These are phyloP conservation scores for Saimiri boliviensis DNA, from an alignment of 2,113 vertebrate genomes.

Conservation along the genomic window DNA sequence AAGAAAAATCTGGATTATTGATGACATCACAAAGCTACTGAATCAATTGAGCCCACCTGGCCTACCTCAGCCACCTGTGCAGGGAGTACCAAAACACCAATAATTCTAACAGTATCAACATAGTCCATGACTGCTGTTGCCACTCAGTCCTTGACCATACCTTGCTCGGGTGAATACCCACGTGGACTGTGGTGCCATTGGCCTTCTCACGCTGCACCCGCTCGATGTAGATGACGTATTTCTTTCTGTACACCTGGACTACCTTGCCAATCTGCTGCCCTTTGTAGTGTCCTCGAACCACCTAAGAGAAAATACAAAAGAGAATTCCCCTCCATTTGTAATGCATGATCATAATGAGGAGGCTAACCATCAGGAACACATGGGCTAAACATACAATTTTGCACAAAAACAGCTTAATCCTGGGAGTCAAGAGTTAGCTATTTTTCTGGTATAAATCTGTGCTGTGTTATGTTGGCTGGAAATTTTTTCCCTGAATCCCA, in stretches of 20 bases:
- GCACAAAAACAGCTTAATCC: not conserved
- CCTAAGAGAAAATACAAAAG: slow-evolving; percentile 78
- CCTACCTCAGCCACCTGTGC: not conserved
- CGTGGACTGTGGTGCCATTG: slow-evolving; percentile 94
- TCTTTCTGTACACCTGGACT: slow-evolving; percentile 96
- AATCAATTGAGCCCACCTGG: not conserved
- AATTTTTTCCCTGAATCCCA: not conserved
- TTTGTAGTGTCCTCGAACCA: slow-evolving; percentile 95
- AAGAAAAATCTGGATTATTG: not conserved
- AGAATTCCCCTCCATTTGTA: not conserved
- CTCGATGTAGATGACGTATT: slow-evolving; percentile 96
- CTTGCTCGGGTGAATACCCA: slow-evolving; percentile 97
- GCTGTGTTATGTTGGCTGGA: not conserved
- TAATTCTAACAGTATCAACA: accelerated
- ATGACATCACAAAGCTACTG: not conserved
- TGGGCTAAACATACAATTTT: not conserved
- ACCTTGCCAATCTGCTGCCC: slow-evolving; percentile 97
- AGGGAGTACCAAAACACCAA: accelerated
- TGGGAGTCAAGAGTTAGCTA: not conserved
- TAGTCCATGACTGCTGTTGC: accelerated
- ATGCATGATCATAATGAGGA: not conserved
- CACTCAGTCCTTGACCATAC: slow-evolving; percentile 65
- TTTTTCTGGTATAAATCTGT: not conserved
- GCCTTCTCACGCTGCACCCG: slow-evolving; percentile 96
- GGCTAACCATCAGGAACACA: not conserved